These are phyloP conservation scores for Simalia tracyae DNA, from an alignment of 2,797 vertebrate genomes.

Conservation along the genomic window DNA sequence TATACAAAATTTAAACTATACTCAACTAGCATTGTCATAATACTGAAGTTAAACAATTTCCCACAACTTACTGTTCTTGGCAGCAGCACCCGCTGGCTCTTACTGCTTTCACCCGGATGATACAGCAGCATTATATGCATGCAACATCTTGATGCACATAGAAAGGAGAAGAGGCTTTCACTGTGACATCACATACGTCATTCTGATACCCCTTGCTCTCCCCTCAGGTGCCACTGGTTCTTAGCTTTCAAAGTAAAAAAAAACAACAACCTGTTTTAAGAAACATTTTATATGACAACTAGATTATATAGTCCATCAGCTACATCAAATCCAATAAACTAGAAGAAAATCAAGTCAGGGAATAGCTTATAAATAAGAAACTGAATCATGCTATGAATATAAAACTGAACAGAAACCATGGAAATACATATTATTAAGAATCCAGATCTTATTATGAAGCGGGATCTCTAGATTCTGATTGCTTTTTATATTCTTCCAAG, in stretches of 20 bases:
- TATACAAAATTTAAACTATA: not conserved
- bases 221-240: not conserved
- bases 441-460: not conserved
- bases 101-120: not conserved
- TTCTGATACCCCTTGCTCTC: not conserved
- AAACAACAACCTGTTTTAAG: not conserved
- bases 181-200: not conserved
- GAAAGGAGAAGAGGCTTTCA: not conserved
- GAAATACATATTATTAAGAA: not conserved
- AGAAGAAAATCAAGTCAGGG: not conserved
- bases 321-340: not conserved
- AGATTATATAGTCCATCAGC: not conserved
- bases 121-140: not conserved
- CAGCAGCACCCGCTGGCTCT: not conserved
- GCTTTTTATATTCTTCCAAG: not conserved
- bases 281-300: not conserved
- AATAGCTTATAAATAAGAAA: constrained; percentile 1
- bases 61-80: not conserved
- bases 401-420: not conserved
- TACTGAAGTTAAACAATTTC: not conserved
- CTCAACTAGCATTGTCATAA: not conserved
- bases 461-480: not conserved
- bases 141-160: not conserved
- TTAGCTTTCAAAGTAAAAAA: not conserved
- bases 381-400: not conserved